Percentiles rank a stretch among this genome's conserved stretches.
These are phyloP conservation scores for Chelidonichthys spinosus DNA, from an alignment of 2,797 vertebrate species.

Conservation along the genomic window DNA sequence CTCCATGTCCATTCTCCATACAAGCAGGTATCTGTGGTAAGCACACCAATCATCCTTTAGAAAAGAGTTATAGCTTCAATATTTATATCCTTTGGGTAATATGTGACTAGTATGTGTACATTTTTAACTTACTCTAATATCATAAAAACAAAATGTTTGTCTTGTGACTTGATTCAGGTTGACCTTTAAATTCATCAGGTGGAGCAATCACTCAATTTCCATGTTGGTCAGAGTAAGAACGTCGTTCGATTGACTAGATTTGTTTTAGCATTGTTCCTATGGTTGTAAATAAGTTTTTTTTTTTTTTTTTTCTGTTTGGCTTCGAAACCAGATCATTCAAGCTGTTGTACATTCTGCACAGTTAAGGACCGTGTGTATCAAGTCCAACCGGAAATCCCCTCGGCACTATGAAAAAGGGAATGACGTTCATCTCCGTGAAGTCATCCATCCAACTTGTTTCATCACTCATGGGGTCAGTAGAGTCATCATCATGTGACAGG, in stretches of 20 bases:
- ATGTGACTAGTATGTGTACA: too few relatives aligned
- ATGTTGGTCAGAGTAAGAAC: background rate
- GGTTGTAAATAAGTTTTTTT: background rate
- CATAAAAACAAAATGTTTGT: too few relatives aligned
- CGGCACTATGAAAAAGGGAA: conserved; percentile 3
- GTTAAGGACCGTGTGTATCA: background rate
- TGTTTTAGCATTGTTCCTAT: background rate
- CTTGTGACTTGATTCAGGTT: background rate
- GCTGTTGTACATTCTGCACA: background rate
- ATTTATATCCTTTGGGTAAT: too few relatives aligned
- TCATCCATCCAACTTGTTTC: conserved; percentile 34
- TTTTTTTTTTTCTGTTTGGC: background rate
- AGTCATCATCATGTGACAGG: conserved; percentile 68
- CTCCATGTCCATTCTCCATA: too few relatives aligned
- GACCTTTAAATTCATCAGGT: conserved; percentile 3
- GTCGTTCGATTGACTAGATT: background rate
- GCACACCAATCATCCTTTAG: too few relatives aligned
- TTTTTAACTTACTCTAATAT: too few relatives aligned
- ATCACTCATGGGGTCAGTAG: conserved; percentile 45
- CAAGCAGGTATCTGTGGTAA: too few relatives aligned
- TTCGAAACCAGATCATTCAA: conserved; percentile 7
- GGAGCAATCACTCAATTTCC: background rate
- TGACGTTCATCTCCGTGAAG: conserved; percentile 10
- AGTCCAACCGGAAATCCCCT: background rate
- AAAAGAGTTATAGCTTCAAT: too few relatives aligned